Conservation (phyloP, 2,888 invertebrate genomes). For the Mactromeris polynyma region DNA sequence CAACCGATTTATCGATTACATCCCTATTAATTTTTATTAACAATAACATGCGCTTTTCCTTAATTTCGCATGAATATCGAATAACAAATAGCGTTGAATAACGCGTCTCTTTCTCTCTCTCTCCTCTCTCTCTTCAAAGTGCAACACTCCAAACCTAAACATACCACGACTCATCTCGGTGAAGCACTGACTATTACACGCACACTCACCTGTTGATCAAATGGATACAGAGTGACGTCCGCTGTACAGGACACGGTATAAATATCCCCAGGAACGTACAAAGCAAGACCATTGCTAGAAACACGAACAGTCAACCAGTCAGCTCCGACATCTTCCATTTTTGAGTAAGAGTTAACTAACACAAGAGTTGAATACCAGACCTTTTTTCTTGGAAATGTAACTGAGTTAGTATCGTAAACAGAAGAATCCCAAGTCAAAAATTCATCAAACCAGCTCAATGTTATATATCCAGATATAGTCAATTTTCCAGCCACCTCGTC, state of each 20-base stretch:
- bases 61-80: no score
- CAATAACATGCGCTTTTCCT: no score
- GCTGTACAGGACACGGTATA: slow-evolving; percentile 56
- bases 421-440: slow-evolving; percentile 28
- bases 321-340: slow-evolving; percentile 49
- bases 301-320: slow-evolving; percentile 45
- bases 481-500: slow-evolving; percentile 56
- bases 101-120: no score
- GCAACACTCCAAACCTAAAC: no score
- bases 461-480: slow-evolving; percentile 30
- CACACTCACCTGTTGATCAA: slow-evolving; percentile 50
- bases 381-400: slow-evolving; percentile 18
- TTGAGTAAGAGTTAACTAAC: slow-evolving; percentile 51
- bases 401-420: neutral
- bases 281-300: slow-evolving; percentile 41
- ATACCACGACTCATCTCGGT: no score
- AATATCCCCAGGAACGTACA: no score
- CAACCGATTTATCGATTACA: no score
- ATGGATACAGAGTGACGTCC: slow-evolving; percentile 60
- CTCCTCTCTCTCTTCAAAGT: no score
- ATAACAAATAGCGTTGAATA: no score
- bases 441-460: slow-evolving; percentile 37
- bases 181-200: no score
- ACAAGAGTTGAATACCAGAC: slow-evolving; percentile 61
- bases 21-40: no score